phyloP scores from a whole-genome alignment of 2,797 vertebrate genomes.

The Sebastes aleutianus region DNA sequence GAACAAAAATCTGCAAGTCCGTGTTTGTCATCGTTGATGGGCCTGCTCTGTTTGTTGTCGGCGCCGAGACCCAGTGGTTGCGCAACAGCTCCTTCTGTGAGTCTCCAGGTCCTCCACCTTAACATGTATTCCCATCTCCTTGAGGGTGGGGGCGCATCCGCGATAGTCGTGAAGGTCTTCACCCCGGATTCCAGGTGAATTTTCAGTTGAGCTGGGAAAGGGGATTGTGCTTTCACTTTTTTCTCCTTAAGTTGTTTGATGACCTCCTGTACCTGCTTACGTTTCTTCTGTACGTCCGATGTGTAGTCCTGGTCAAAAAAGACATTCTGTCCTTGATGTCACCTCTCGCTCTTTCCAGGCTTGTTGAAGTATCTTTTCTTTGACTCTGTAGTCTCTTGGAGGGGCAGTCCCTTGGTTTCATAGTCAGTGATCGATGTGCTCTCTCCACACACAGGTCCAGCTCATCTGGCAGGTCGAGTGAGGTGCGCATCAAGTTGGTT shows the following conservation, averaged over 20 bases:
- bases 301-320: conserved; percentile 24
- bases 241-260: background rate
- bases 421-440: background rate
- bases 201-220: background rate
- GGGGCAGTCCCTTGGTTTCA: background rate
- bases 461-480: background rate
- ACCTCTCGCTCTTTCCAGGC: background rate
- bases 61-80: background rate
- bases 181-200: background rate
- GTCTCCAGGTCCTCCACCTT: background rate
- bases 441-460: background rate
- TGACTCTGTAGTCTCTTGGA: background rate
- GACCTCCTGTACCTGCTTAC: background rate
- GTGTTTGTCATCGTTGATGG: background rate
- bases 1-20: background rate
- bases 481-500: background rate
- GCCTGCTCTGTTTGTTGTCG: background rate
- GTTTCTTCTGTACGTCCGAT: background rate
- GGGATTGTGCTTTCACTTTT: background rate
- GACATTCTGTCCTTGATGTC: background rate
- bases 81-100: background rate
- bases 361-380: background rate
- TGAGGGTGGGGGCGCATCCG: background rate
- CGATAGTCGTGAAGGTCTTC: background rate
- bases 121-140: background rate